Percentiles rank a stretch among this genome's conserved stretches.
Conservation (phyloP, 2,888 invertebrate genomes). For the Gastrophysa polygoni region DNA sequence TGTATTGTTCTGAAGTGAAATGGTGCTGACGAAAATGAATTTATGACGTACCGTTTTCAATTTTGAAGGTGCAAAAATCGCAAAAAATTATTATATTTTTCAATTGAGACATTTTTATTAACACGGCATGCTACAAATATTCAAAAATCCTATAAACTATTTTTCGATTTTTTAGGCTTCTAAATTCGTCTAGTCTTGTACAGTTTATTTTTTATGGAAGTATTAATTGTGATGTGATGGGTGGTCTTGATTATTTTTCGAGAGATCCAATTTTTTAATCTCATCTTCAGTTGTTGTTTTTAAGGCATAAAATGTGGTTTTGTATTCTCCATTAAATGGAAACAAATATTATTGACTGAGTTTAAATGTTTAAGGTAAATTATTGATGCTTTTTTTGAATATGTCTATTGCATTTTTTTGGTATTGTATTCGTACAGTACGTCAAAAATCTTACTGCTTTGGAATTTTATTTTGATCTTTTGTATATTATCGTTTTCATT, state of each 20-base stretch:
- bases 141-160: too few relatives aligned
- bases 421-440: background rate
- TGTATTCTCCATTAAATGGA: slow-evolving; percentile 37
- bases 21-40: too few relatives aligned
- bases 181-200: slow-evolving; percentile 21
- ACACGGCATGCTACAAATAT: too few relatives aligned
- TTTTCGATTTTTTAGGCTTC: background rate
- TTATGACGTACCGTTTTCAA: too few relatives aligned
- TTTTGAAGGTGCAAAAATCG: too few relatives aligned
- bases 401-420: slow-evolving; percentile 15
- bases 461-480: background rate
- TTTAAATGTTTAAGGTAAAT: slow-evolving; percentile 25
- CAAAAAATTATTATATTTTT: too few relatives aligned
- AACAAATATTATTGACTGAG: slow-evolving; percentile 39
- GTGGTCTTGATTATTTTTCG: slow-evolving; percentile 27
- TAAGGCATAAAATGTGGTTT: slow-evolving; percentile 10
- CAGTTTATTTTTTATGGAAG: slow-evolving; percentile 20
- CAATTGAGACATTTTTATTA: too few relatives aligned
- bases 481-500: background rate
- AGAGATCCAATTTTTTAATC: slow-evolving; percentile 29
- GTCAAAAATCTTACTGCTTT: background rate
- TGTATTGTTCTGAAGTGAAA: too few relatives aligned
- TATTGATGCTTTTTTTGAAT: slow-evolving; percentile 14
- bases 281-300: slow-evolving; percentile 31
- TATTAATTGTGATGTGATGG: slow-evolving; percentile 34